Evolutionary conservation across 2,113 vertebrate species (phyloP).

Genomic region (Litocranius walleri): DNA sequence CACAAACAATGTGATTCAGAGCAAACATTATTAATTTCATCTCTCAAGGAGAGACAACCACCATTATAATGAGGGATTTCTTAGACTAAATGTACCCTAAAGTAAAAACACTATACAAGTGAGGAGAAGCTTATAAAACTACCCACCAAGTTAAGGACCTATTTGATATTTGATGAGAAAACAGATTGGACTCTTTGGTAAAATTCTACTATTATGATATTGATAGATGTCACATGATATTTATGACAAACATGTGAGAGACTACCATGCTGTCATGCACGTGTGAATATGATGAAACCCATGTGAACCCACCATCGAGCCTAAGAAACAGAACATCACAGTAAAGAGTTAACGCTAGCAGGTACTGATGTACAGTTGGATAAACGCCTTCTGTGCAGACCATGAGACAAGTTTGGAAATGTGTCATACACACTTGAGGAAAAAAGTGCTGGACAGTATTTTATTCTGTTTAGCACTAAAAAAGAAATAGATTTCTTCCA

Average conservation of each 20-base stretch:
- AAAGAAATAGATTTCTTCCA: background rate
- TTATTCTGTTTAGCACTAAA: background rate
- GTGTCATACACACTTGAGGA: too few relatives aligned
- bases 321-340: background rate
- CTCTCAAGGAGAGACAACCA: background rate
- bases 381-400: background rate
- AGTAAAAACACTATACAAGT: background rate
- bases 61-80: background rate
- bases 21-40: background rate
- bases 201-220: background rate
- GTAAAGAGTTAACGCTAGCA: background rate
- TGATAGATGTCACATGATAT: background rate
- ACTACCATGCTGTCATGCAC: background rate
- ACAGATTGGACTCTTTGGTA: background rate
- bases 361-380: background rate
- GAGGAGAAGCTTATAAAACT: background rate
- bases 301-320: background rate
- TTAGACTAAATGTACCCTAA: background rate
- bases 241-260: background rate
- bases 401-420: background rate
- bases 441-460: background rate
- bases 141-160: background rate
- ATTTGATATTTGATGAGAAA: background rate
- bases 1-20: background rate
- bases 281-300: background rate